Evolutionary conservation across 2,888 invertebrate species (phyloP).

Genomic region (Dioctria rufipes): DNA sequence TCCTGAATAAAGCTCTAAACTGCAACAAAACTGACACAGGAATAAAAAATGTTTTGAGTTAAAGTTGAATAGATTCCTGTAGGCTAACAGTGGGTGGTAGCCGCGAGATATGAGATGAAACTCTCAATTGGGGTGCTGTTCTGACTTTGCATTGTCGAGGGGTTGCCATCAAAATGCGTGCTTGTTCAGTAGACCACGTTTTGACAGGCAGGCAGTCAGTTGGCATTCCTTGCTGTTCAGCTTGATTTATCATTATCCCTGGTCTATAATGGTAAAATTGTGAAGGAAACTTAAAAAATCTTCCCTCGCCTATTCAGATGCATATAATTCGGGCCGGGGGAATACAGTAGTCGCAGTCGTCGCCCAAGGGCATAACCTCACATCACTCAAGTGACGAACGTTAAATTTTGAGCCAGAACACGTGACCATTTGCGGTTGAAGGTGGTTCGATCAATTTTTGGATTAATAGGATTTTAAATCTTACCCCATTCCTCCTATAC

Average conservation of each 20-base stretch:
- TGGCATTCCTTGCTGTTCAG: slow-evolving; percentile 57
- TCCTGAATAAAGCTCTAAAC: slow-evolving; percentile 52
- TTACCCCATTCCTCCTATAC: neutral
- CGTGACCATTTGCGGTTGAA: slow-evolving; percentile 62
- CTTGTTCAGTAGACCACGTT: slow-evolving; percentile 13
- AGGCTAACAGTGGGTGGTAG: slow-evolving; percentile 53
- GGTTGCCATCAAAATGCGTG: slow-evolving; percentile 58
- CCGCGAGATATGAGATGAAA: slow-evolving; percentile 29
- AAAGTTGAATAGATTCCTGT: slow-evolving; percentile 49
- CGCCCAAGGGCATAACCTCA: slow-evolving; percentile 54
- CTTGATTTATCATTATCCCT: slow-evolving; percentile 62
- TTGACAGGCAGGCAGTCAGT: slow-evolving; percentile 53
- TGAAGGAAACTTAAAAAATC: slow-evolving; percentile 59
- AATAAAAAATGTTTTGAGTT: slow-evolving; percentile 53
- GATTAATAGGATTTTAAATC: slow-evolving; percentile 62
- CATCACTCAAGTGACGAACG: slow-evolving; percentile 52
- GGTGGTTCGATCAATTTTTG: slow-evolving; percentile 59
- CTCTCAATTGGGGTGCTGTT: neutral
- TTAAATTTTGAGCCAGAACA: slow-evolving; percentile 60
- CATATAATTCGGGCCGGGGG: slow-evolving; percentile 35
- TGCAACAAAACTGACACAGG: slow-evolving; percentile 58
- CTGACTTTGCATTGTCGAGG: slow-evolving; percentile 36
- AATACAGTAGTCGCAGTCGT: neutral
- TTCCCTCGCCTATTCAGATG: slow-evolving; percentile 51
- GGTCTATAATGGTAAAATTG: slow-evolving; percentile 60